phyloP scores from a whole-genome alignment of 2,797 vertebrate species.

The Danio aesculapii region DNA sequence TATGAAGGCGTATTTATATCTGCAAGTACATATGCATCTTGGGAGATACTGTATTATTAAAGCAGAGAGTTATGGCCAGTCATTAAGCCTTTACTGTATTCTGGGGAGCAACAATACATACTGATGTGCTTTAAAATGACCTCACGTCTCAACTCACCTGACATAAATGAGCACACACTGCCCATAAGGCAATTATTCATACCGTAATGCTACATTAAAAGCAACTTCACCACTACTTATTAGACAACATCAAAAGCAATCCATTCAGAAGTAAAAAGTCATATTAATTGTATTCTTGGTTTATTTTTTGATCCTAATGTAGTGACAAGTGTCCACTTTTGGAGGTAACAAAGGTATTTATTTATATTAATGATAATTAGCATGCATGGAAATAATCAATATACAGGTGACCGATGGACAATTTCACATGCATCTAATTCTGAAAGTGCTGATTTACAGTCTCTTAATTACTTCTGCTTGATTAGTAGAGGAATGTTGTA shows the following conservation, averaged over 20 bases:
- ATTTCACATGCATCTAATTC: too few species aligned
- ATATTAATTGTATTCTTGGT: too few species aligned
- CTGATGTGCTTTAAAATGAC: not conserved
- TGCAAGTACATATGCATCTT: not conserved
- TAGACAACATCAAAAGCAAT: not conserved
- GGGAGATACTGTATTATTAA: slow-evolving; percentile 50
- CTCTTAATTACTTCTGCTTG: not conserved
- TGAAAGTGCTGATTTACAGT: too few species aligned
- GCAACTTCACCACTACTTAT: not conserved
- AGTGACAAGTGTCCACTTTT: too few species aligned
- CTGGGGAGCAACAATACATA: slow-evolving; percentile 9
- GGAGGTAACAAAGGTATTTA: too few species aligned
- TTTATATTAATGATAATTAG: too few species aligned
- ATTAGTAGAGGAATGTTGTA: not conserved
- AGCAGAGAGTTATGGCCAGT: slow-evolving; percentile 45
- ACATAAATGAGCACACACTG: not conserved
- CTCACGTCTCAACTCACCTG: not conserved
- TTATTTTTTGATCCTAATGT: too few species aligned
- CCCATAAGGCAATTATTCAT: not conserved
- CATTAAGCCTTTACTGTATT: slow-evolving; percentile 38
- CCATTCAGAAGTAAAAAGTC: not conserved
- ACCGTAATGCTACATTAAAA: not conserved
- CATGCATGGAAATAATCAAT: too few species aligned
- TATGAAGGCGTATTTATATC: not conserved
- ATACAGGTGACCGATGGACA: too few species aligned